These are phyloP conservation scores for Notodromas monacha DNA, from an alignment of 2,888 invertebrate species.

Conservation along the genomic window DNA sequence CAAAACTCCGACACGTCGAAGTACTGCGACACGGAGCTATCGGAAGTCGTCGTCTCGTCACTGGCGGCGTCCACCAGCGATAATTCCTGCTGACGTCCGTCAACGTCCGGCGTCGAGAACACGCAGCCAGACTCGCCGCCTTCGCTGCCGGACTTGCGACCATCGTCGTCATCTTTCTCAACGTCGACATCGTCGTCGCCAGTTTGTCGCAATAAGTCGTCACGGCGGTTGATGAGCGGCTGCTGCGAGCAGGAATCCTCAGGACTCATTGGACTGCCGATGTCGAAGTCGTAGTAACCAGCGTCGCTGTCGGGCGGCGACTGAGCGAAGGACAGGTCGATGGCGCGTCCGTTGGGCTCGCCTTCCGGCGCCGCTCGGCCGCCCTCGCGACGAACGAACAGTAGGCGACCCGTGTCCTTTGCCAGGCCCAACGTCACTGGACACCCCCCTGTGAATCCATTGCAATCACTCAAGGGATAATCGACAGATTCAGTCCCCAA, in stretches of 20 bases:
- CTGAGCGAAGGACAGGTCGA: neutral
- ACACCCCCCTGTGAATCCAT: too few species aligned
- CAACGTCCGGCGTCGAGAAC: slow-evolving; percentile 7
- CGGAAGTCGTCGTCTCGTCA: neutral
- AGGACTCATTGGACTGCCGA: slow-evolving; percentile 34
- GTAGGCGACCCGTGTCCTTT: neutral
- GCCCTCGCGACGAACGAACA: neutral
- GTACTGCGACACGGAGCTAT: neutral
- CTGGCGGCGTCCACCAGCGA: neutral
- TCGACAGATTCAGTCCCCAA: too few species aligned
- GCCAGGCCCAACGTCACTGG: neutral
- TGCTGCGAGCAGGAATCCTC: slow-evolving; percentile 19
- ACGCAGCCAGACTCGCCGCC: slow-evolving; percentile 9
- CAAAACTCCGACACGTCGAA: neutral
- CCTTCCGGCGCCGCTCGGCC: too few species aligned
- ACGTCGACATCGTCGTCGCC: slow-evolving; percentile 15
- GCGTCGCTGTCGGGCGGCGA: slow-evolving; percentile 13
- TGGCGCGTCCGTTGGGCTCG: neutral
- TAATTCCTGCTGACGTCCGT: neutral
- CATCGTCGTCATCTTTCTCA: too few species aligned
- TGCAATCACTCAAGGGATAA: too few species aligned
- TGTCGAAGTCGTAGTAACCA: slow-evolving; percentile 14
- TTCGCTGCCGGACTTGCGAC: neutral
- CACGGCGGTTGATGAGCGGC: slow-evolving; percentile 21
- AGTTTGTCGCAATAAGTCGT: slow-evolving; percentile 8